Conservation (phyloP, 2,888 invertebrate genomes). For the Allolobophora icterica region DNA sequence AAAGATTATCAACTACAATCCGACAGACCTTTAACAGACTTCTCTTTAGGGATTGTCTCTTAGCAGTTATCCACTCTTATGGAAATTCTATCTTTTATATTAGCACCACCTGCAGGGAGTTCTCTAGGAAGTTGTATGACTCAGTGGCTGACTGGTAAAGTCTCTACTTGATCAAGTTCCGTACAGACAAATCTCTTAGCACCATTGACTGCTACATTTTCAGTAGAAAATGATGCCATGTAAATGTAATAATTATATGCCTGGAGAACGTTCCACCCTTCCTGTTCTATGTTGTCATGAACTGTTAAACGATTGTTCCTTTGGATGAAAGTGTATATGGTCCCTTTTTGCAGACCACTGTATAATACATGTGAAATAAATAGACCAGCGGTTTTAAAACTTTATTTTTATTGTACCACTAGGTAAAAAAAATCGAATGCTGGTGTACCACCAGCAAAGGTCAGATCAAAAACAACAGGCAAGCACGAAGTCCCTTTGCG, state of each 20-base stretch:
- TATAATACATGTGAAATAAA: background rate
- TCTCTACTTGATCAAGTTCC: background rate
- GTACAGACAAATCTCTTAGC: background rate
- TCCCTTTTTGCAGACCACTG: background rate
- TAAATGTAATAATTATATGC: background rate
- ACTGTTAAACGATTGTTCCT: background rate
- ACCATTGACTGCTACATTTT: too few relatives aligned
- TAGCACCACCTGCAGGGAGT: background rate
- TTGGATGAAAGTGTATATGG: background rate
- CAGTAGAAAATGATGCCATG: background rate
- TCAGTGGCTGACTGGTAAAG: background rate
- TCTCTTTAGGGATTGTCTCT: too few relatives aligned
- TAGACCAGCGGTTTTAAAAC: too few relatives aligned
- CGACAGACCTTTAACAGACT: background rate
- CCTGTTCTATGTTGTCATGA: background rate
- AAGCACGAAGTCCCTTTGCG: too few relatives aligned
- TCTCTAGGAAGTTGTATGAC: background rate
- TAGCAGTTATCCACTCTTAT: too few relatives aligned
- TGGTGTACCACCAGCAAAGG: too few relatives aligned
- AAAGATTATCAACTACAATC: constrained; percentile 6
- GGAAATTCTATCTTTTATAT: background rate
- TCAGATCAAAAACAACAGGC: too few relatives aligned
- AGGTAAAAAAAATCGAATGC: too few relatives aligned
- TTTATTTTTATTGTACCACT: too few relatives aligned
- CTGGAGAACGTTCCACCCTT: background rate